phyloP scores from a whole-genome alignment of 2,888 invertebrate genomes.

The Belgica antarctica region DNA sequence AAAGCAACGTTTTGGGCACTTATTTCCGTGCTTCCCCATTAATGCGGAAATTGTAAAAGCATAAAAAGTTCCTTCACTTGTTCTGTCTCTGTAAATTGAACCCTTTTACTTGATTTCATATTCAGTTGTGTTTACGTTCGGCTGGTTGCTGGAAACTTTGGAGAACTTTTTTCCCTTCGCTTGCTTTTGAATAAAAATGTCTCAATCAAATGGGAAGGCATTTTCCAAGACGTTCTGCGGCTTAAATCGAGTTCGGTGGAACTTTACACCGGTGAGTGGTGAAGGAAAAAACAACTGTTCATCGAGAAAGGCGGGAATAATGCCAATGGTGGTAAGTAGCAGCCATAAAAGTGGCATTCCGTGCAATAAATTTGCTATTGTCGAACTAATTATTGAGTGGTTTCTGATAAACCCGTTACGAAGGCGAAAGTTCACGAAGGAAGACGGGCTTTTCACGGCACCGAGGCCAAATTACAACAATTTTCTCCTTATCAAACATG shows the following conservation, averaged over 20 bases:
- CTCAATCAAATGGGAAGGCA: constrained; percentile 1
- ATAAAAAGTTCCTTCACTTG: constrained; percentile 9
- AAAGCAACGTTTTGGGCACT: neutral
- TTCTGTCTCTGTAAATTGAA: constrained; percentile 5
- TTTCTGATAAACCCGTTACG: constrained; percentile 34
- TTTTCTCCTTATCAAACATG: constrained; percentile 37
- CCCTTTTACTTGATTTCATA: constrained; percentile 2
- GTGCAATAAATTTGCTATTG: constrained; percentile 38
- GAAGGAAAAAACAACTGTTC: too few relatives aligned
- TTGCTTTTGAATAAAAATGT: neutral
- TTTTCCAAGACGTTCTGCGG: neutral
- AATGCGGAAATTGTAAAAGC: neutral
- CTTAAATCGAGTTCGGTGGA: neutral
- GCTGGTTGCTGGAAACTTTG: neutral
- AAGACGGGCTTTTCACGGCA: neutral
- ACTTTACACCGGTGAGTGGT: neutral
- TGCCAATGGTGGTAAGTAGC: neutral
- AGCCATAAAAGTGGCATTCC: constrained; percentile 10
- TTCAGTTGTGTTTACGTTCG: constrained; percentile 15
- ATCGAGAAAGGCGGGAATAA: neutral
- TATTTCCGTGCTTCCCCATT: neutral
- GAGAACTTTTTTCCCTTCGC: neutral
- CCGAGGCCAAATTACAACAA: constrained; percentile 31
- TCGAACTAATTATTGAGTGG: constrained; percentile 42
- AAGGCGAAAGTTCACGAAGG: neutral